Percentiles rank a stretch among this genome's conserved stretches.
Conservation (phyloP, 2,113 vertebrate genomes). For the Thymallus thymallus region DNA sequence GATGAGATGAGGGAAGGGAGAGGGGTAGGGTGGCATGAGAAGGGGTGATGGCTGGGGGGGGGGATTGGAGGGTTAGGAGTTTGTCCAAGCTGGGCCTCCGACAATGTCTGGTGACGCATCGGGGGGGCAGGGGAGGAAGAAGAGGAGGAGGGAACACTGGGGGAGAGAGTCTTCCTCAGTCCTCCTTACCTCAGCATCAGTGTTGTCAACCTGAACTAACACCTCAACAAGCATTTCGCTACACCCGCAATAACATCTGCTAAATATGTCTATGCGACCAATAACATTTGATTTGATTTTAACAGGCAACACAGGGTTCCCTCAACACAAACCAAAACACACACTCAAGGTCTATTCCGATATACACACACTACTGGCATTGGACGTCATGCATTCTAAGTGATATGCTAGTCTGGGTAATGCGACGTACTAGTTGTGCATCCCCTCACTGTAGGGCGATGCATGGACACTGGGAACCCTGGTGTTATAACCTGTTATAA, state of each 20-base stretch:
- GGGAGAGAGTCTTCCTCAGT: not conserved
- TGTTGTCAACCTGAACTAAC: not conserved
- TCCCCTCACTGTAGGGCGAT: constrained; percentile 16
- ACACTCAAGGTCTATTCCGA: too few relatives aligned
- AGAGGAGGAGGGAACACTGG: not conserved
- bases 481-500: too few relatives aligned
- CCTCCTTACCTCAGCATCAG: too few relatives aligned
- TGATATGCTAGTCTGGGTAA: too few relatives aligned
- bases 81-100: too few relatives aligned
- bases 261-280: too few relatives aligned
- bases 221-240: not conserved
- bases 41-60: not conserved
- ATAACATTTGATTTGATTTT: too few relatives aligned
- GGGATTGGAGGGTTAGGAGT: not conserved
- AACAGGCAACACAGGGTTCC: not conserved
- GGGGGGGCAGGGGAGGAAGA: not conserved
- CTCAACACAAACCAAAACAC: not conserved
- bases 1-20: not conserved
- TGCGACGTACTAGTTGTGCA: not conserved
- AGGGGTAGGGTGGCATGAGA: not conserved
- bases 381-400: too few relatives aligned
- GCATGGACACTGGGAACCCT: constrained; percentile 37
- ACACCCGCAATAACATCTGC: too few relatives aligned
- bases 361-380: not conserved
- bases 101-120: not conserved